Evolutionary conservation across 1,140 invertebrate species (phyloP).

Genomic region (Atta cephalotes): DNA sequence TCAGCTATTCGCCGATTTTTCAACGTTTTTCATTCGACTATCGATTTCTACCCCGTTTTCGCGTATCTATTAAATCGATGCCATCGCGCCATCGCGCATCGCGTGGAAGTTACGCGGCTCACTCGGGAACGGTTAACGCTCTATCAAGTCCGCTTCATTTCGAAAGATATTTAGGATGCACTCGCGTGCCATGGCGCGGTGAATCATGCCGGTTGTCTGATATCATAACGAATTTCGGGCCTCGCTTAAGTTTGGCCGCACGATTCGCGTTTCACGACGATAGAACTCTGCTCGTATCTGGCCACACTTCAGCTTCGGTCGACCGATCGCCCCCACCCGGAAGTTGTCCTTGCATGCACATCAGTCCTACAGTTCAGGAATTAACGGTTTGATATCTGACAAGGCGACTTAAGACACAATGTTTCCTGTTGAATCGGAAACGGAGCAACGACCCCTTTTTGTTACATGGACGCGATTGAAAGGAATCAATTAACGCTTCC

Average conservation of each 20-base stretch:
- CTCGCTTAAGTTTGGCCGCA: constrained; percentile 21
- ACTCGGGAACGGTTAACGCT: constrained; percentile 50
- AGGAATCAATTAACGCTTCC: neutral
- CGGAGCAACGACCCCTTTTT: neutral
- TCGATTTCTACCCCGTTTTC: constrained; percentile 31
- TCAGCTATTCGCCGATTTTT: neutral
- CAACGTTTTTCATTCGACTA: neutral
- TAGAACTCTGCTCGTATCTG: neutral
- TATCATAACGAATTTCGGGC: constrained; percentile 50
- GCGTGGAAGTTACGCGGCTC: constrained; percentile 41
- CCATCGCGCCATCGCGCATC: constrained; percentile 42
- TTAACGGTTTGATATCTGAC: constrained; percentile 13
- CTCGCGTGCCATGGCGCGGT: constrained; percentile 67
- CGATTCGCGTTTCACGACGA: constrained; percentile 24
- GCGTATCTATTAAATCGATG: constrained; percentile 44
- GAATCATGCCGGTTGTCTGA: constrained; percentile 66
- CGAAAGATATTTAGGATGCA: constrained; percentile 52
- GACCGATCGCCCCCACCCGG: neutral
- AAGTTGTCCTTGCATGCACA: constrained; percentile 33
- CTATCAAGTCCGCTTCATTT: constrained; percentile 53
- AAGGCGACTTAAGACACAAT: neutral
- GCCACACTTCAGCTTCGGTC: constrained; percentile 20
- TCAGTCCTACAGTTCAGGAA: neutral
- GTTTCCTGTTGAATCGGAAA: neutral
- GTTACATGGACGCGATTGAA: constrained; percentile 1